Base-by-base conservation (phyloP, 2,113 vertebrate species). In the Corapipo altera region DNA sequence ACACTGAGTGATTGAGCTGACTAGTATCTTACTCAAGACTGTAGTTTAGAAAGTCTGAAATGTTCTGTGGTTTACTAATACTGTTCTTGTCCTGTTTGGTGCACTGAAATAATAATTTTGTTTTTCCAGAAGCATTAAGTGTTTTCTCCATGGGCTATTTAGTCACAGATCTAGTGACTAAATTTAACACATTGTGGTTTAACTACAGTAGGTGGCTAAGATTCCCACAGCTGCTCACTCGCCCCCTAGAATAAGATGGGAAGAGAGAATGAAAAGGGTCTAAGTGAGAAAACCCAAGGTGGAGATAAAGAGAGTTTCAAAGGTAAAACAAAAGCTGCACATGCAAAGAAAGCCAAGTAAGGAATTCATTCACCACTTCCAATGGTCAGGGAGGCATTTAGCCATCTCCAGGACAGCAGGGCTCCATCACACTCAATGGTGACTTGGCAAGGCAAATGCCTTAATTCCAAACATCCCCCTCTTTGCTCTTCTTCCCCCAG, bases 221-320 rank as follows among this genome's bases (percentile, higher is more conserved):
- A 11, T 26, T 49, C 39, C 49, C 1, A 0, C 46, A 55, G 22
- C 35, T 2, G 1, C n/a, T 52, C 16, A 4, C 27, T 72, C 21
- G 19, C 3, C 21, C 8, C 21, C 17, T 18, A 76, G 10, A 66
- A 46, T 27, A 49, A 39, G 4, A 70, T 4, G 8, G 3, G 15
- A 10, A 4, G 8, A 75, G 18, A 69, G 20, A 69, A 89, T n/a
- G 15, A n/a, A 30, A 74, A 49, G 4, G 1, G 23, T 37, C 0
- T 4, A 72, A 80, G 20, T n/a, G 27, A 49, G 24, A 46, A 89
- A 89, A 7, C n/a, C 14, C 18, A 22, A 15, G 44, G 54, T 49
- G 43, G 22, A 51, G 24, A 73, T 19, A n/a, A 46, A 64, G 30
- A 55, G 11, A 23, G 23, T 35, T 90, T 66, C 4, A 84, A 12